A percentile compares a stretch with the other conserved stretches of the same genome.
Evolutionary conservation across 1,140 invertebrate species (phyloP).

Genomic region (Trichonephila clavipes): DNA sequence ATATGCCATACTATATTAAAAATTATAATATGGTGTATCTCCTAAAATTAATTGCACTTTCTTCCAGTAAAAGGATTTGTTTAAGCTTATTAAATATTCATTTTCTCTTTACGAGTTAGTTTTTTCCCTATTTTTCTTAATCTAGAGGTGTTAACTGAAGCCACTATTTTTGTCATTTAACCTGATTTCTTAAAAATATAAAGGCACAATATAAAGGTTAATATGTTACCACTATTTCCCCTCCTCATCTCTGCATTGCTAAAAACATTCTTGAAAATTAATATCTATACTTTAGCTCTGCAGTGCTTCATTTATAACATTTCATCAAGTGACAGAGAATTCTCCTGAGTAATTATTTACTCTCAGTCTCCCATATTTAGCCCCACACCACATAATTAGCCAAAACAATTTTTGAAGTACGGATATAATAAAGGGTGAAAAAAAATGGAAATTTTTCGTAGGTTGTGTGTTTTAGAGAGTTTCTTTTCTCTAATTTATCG

Average conservation of each 20-base stretch:
- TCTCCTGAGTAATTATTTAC: background rate
- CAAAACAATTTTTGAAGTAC: background rate
- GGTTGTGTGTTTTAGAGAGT: slow-evolving; percentile 22
- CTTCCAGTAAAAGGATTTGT: too few species aligned
- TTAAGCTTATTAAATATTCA: too few species aligned
- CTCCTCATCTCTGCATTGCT: background rate
- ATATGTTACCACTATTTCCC: background rate
- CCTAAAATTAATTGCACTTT: too few species aligned
- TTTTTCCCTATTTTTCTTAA: background rate
- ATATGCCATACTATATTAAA: too few species aligned
- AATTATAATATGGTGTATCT: too few species aligned
- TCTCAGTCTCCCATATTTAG: background rate
- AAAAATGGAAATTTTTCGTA: background rate
- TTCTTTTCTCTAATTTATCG: slow-evolving; percentile 3
- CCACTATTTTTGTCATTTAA: background rate
- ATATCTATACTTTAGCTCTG: background rate
- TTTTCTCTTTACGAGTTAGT: too few species aligned
- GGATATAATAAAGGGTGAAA: background rate
- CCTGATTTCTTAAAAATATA: background rate
- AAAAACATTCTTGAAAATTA: background rate
- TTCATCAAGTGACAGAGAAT: background rate
- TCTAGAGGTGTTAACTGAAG: background rate
- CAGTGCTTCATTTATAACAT: background rate
- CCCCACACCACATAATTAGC: background rate
- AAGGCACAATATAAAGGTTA: background rate